Evolutionary conservation across 2,113 vertebrate species (phyloP), one percentile per base, ranked within the genome.

Genomic region (Lucifuga dentata): DNA sequence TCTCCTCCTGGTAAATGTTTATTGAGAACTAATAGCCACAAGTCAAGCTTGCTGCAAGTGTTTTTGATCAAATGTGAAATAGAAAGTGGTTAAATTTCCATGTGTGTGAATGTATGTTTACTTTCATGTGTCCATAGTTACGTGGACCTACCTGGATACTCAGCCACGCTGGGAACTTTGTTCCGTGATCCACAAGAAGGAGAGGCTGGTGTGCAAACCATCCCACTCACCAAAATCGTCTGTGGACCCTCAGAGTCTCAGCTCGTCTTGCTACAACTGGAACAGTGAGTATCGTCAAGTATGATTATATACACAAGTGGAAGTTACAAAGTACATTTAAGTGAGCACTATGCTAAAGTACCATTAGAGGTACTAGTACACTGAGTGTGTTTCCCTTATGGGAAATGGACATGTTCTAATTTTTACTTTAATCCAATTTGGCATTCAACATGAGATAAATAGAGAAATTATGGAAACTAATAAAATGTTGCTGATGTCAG

Each of bases 191-290:
- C 97, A 0, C 45, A 83, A 32, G 92, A 93, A 0, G 83, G 41
- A 12, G 96, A 98, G 19, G 94, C 96, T 0, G 80, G 86, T 8
- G 90, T 90, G 45, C 96, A 98, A 84, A 90, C 50, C 63, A 92
- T 98, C 45, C 78, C 93, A 13, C 92, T 99, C 1, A 26, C 66
- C 11, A 95, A 92, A 84, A 93, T 97, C 0, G 88, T 96, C 62
- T 99, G 98, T 0, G 97, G 98, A 19, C 98, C 98, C 1, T 93
- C 95, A 0, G 93, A 93, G 65, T 99, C 98, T 35, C 94, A 95
- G 65, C 90, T 99, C 73, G 95, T 98, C 81, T 93, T 98, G 92
- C 93, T 99, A 56, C 95, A 98, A 78, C 89, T 99, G 68, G 94
- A 91, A 13, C 91, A 81, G 97, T 98, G 80, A 67, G 90, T 52